Evolutionary conservation across 2,113 vertebrate genomes (phyloP).

Genomic region (Neolamprologus fasciatus): DNA sequence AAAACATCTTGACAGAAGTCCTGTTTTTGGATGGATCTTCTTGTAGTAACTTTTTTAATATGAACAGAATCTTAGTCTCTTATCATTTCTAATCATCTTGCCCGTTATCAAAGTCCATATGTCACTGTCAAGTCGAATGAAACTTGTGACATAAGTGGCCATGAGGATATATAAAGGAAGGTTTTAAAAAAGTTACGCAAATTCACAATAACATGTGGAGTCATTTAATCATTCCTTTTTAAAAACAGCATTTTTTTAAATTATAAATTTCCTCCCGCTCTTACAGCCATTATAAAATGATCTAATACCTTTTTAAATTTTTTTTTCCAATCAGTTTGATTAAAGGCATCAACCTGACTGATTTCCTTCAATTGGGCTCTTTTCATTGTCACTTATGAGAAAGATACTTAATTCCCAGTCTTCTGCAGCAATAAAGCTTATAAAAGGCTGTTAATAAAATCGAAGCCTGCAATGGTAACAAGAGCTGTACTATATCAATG

Average conservation of each 20-base stretch:
- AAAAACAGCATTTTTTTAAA: background rate
- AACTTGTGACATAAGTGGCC: background rate
- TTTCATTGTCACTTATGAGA: background rate
- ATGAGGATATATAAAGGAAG: background rate
- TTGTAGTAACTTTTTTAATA: background rate
- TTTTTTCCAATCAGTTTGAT: background rate
- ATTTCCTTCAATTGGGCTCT: background rate
- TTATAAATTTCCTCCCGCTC: background rate
- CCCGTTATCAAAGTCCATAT: fast-evolving
- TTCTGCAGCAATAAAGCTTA: background rate
- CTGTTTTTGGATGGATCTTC: background rate
- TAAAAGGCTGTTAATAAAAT: background rate
- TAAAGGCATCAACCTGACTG: background rate
- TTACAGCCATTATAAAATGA: background rate
- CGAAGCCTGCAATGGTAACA: background rate
- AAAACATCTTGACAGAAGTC: background rate
- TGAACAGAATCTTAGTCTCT: background rate
- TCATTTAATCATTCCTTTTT: background rate
- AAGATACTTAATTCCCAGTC: background rate
- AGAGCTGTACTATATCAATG: background rate
- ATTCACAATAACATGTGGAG: background rate
- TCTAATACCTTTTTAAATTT: background rate
- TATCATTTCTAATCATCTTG: background rate
- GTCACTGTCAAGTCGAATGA: background rate
- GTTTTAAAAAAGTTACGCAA: background rate